Evolutionary conservation across 2,888 invertebrate species (phyloP).

Genomic region (Dynastes grantii): DNA sequence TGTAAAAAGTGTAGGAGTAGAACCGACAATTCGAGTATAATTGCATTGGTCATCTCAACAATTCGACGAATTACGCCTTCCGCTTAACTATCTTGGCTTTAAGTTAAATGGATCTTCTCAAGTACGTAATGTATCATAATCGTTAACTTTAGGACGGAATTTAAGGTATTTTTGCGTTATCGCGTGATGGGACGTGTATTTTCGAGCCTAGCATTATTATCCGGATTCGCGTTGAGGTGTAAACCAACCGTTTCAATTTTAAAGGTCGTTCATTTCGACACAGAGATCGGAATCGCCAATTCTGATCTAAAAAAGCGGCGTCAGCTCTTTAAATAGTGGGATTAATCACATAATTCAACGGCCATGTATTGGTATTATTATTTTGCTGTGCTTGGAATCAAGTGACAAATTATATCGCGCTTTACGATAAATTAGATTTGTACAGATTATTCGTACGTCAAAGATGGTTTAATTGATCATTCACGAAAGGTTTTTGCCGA

Average conservation of each 20-base stretch:
- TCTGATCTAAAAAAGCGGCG: slow-evolving; percentile 8
- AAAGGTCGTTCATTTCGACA: slow-evolving; percentile 32
- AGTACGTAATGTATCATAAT: slow-evolving; percentile 17
- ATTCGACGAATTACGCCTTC: slow-evolving; percentile 31
- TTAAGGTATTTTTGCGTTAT: slow-evolving; percentile 3
- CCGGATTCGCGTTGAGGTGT: background rate
- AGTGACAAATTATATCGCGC: background rate
- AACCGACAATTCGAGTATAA: background rate
- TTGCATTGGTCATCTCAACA: slow-evolving; percentile 12
- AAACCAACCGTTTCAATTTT: slow-evolving; percentile 17
- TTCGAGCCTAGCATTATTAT: background rate
- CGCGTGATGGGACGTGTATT: background rate
- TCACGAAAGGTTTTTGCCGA: background rate
- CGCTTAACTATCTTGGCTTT: background rate
- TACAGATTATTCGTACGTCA: background rate
- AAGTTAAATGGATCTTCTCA: slow-evolving; percentile 18
- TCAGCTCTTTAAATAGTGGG: slow-evolving; percentile 35
- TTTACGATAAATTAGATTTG: slow-evolving; percentile 4
- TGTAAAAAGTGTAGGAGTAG: background rate
- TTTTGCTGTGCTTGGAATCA: background rate
- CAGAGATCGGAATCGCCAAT: slow-evolving; percentile 13
- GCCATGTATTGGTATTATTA: background rate
- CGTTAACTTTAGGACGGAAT: background rate
- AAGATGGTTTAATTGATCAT: background rate
- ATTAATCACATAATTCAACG: background rate